These are phyloP conservation scores for Hyperoplus lanceolatus DNA, from an alignment of 2,797 vertebrate genomes.

Conservation along the genomic window DNA sequence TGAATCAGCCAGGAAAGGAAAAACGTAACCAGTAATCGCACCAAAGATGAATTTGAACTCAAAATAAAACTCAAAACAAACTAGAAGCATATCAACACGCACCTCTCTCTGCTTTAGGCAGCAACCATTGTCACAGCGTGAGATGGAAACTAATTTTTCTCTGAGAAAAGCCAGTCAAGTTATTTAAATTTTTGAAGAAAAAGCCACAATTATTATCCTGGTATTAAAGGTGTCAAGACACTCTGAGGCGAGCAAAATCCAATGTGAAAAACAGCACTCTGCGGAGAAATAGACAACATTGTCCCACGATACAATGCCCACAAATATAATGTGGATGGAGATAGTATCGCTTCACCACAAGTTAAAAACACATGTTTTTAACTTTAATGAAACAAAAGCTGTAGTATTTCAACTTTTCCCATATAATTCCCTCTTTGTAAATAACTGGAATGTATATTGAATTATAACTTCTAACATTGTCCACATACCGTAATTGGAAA, in stretches of 20 bases:
- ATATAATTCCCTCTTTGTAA: neutral
- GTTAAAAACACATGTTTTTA: neutral
- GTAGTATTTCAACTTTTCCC: neutral
- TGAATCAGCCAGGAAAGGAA: constrained; percentile 10
- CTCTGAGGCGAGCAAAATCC: neutral
- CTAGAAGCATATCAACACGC: neutral
- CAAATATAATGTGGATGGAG: neutral
- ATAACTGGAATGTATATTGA: neutral
- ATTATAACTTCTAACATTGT: neutral
- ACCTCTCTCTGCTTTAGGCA: neutral
- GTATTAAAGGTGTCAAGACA: constrained; percentile 3
- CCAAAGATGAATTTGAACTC: constrained; percentile 14
- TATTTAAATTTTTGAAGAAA: constrained; percentile 8
- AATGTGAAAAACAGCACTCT: neutral
- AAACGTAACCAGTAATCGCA: constrained; percentile 5
- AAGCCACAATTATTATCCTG: neutral
- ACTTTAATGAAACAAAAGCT: neutral
- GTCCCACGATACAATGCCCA: neutral
- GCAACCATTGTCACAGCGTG: neutral
- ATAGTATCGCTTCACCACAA: neutral
- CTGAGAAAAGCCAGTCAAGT: neutral
- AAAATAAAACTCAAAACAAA: constrained; percentile 26
- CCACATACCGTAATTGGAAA: neutral
- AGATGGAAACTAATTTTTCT: constrained; percentile 13
- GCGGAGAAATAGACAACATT: neutral